These are phyloP conservation scores for Microctenopoma lineatum DNA, from an alignment of 2,797 vertebrate genomes.

Conservation along the genomic window DNA sequence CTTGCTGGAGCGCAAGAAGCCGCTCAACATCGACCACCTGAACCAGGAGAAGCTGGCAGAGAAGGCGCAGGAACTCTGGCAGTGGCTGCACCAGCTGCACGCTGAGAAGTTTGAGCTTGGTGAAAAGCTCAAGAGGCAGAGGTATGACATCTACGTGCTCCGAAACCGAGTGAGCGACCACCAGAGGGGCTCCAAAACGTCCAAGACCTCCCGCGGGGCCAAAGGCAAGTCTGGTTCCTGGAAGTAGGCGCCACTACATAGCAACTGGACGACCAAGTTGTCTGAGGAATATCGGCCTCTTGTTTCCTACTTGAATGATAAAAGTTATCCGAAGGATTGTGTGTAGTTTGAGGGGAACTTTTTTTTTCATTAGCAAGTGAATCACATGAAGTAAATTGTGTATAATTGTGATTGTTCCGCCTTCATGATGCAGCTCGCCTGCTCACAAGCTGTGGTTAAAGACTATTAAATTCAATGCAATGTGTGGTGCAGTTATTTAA, in stretches of 20 bases:
- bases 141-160: constrained; percentile 84
- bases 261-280: neutral
- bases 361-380: neutral
- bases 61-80: constrained; percentile 83
- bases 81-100: constrained; percentile 83
- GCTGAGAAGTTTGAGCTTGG: constrained; percentile 84
- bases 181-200: constrained; percentile 80
- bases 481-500: constrained; percentile 8
- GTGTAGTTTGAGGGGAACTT: neutral
- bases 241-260: constrained; percentile 68
- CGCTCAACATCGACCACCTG: constrained; percentile 86
- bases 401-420: constrained; percentile 7
- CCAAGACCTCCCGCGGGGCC: constrained; percentile 73
- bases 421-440: neutral
- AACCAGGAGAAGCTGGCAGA: constrained; percentile 84
- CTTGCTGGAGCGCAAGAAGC: constrained; percentile 82
- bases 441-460: constrained; percentile 4
- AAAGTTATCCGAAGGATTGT: constrained; percentile 29
- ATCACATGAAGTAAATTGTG: constrained; percentile 10
- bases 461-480: constrained; percentile 22
- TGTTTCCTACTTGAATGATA: constrained; percentile 14
- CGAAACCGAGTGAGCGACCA: constrained; percentile 85
- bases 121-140: constrained; percentile 85
- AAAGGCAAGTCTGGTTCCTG: constrained; percentile 81
- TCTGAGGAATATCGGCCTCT: constrained; percentile 41